A percentile compares a stretch with the other conserved stretches of the same genome.
phyloP scores from a whole-genome alignment of 2,113 vertebrate species.

The Gymnorhina tibicen region DNA sequence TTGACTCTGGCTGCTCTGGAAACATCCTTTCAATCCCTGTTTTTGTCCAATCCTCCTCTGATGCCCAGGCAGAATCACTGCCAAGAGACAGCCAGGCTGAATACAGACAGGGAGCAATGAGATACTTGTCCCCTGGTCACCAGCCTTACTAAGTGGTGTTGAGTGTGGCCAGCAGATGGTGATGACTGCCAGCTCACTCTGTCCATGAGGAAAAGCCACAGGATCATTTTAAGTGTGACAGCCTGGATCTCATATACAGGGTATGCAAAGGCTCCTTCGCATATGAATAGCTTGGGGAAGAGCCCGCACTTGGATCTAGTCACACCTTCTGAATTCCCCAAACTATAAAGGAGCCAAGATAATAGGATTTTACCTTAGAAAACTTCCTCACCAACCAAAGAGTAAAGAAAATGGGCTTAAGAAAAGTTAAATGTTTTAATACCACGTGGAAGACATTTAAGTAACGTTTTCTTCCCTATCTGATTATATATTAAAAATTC shows the following conservation, averaged over 20 bases:
- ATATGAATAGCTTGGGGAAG: neutral
- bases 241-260: neutral
- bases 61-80: neutral
- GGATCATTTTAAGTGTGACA: neutral
- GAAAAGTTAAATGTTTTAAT: neutral
- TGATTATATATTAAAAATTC: neutral
- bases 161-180: neutral
- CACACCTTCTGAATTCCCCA: neutral
- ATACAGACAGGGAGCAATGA: neutral
- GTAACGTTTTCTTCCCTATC: neutral
- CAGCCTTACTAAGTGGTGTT: neutral
- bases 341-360: neutral
- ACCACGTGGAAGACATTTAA: neutral
- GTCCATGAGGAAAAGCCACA: neutral
- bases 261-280: neutral
- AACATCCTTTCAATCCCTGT: neutral
- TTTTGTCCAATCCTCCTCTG: neutral
- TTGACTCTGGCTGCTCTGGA: neutral
- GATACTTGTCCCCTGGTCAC: neutral
- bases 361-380: neutral
- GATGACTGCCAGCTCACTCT: neutral
- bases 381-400: neutral
- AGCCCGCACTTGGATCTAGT: neutral
- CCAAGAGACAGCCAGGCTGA: neutral
- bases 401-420: neutral